A percentile compares a stretch with the other conserved stretches of the same genome.
These are phyloP conservation scores for Silurus lanzhouensis DNA, from an alignment of 2,797 vertebrate genomes.

Conservation along the genomic window DNA sequence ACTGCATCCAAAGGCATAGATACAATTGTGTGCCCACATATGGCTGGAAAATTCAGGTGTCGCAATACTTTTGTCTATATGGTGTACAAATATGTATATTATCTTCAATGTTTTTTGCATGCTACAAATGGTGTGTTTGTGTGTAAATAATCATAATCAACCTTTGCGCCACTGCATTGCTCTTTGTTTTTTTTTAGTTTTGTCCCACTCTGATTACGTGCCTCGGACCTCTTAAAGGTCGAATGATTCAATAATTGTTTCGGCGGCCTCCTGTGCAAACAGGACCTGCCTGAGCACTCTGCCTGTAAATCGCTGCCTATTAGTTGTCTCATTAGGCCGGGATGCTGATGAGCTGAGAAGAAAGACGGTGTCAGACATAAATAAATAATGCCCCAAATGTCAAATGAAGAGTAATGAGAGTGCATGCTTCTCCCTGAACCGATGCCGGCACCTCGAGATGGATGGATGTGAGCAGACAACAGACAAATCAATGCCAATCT, in stretches of 20 bases:
- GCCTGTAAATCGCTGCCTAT: slow-evolving; percentile 55
- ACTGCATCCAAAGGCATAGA: too few species aligned
- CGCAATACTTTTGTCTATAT: neutral
- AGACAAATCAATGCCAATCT: slow-evolving; percentile 53
- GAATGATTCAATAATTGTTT: slow-evolving; percentile 37
- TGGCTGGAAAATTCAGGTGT: too few species aligned
- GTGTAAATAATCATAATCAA: neutral
- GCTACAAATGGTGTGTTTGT: neutral
- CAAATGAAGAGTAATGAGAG: slow-evolving; percentile 55
- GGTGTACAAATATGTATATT: neutral
- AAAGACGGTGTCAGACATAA: slow-evolving; percentile 49
- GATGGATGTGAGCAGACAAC: slow-evolving; percentile 51
- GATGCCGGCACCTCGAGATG: slow-evolving; percentile 42
- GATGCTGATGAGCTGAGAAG: slow-evolving; percentile 44
- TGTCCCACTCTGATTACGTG: neutral
- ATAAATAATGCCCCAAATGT: slow-evolving; percentile 53
- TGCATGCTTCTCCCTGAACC: slow-evolving; percentile 29
- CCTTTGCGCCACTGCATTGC: neutral
- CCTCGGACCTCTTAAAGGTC: slow-evolving; percentile 36
- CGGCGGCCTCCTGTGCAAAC: slow-evolving; percentile 40
- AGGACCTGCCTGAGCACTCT: slow-evolving; percentile 25
- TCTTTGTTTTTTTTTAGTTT: neutral
- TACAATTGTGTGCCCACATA: too few species aligned
- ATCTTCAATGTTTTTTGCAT: neutral
- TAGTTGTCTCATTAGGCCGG: slow-evolving; percentile 51